Percentiles rank a stretch among this genome's conserved stretches.
Conservation (phyloP, 1,140 invertebrate species). For the Camponotus pennsylvanicus region DNA sequence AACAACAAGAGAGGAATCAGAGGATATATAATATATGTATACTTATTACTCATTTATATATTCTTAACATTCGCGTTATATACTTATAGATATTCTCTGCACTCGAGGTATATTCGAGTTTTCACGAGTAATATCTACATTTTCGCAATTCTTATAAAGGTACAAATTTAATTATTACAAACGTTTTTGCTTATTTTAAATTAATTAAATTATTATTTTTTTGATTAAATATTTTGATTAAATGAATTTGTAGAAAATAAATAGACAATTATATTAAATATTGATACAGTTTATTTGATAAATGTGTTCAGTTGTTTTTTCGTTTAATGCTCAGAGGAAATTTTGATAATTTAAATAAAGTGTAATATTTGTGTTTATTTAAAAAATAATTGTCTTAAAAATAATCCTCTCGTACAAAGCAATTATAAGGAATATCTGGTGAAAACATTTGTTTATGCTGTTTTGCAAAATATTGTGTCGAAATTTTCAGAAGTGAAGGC, state of each 20-base stretch:
- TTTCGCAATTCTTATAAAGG: not conserved
- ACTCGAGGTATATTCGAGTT: not conserved
- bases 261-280: not conserved
- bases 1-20: not conserved
- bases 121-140: not conserved
- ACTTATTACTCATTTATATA: not conserved
- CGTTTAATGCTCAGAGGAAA: not conserved
- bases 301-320: not conserved
- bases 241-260: not conserved
- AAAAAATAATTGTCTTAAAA: not conserved
- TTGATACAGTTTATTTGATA: not conserved
- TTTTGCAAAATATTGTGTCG: not conserved
- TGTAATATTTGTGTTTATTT: not conserved
- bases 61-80: not conserved
- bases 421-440: not conserved
- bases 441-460: not conserved
- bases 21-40: not conserved
- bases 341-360: not conserved
- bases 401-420: not conserved
- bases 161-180: not conserved
- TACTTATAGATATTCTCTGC: not conserved
- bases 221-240: not conserved
- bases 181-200: not conserved
- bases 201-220: not conserved
- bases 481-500: constrained; percentile 6